phyloP scores from a whole-genome alignment of 2,888 invertebrate species.

The Zeuzera pyrina region DNA sequence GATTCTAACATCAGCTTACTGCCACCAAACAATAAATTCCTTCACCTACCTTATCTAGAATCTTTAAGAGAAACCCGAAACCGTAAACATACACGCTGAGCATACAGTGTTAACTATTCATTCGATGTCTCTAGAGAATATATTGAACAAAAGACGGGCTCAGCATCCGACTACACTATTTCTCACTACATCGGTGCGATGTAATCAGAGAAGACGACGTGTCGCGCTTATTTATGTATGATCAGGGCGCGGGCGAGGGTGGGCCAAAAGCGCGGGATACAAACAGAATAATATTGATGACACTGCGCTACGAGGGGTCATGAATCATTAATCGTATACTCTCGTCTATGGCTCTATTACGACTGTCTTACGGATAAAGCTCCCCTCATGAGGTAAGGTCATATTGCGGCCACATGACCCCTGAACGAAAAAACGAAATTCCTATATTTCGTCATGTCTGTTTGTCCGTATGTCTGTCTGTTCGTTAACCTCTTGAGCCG shows the following conservation, averaged over 20 bases:
- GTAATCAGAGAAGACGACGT: conserved; percentile 74
- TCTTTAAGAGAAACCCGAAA: conserved; percentile 70
- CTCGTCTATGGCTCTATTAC: conserved; percentile 68
- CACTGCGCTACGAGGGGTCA: conserved; percentile 71
- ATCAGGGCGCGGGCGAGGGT: conserved; percentile 68
- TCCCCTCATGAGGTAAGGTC: conserved; percentile 53
- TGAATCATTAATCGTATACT: conserved; percentile 72
- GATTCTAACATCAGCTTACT: conserved; percentile 66
- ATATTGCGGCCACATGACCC: conserved; percentile 17
- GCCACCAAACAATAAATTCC: conserved; percentile 65
- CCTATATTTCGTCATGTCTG: too few relatives aligned
- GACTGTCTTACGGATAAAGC: conserved; percentile 64
- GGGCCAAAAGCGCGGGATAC: conserved; percentile 66
- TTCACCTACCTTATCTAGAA: conserved; percentile 51
- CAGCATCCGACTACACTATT: conserved; percentile 70
- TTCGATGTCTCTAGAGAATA: conserved; percentile 59
- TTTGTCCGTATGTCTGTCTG: conserved; percentile 24
- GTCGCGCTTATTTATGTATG: conserved; percentile 73
- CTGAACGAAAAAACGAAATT: conserved; percentile 15
- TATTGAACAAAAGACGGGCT: conserved; percentile 68
- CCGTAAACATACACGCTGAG: conserved; percentile 65
- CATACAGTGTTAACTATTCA: conserved; percentile 66
- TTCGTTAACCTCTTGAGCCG: conserved; percentile 11
- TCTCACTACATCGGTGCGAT: conserved; percentile 72
- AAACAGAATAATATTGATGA: conserved; percentile 75